Evolutionary conservation across 2,888 invertebrate genomes (phyloP), one percentile per base, ranked within the genome.

Genomic region (Metacarcinus magister): DNA sequence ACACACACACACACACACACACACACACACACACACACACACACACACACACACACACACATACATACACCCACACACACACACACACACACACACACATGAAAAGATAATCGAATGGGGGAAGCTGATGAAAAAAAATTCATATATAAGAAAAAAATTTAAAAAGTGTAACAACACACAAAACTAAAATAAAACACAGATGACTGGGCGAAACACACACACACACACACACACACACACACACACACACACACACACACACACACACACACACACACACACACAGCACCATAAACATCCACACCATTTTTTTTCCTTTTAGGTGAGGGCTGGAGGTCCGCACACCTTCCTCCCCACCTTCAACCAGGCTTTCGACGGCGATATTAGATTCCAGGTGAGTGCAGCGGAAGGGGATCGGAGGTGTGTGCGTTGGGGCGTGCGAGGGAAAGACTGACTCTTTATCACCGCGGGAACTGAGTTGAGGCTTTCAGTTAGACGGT

Each of bases 371-470:
- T 75, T 75, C 75, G 19, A 8, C 75, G 28, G 5, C 75, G 28
- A 75, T 75, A 75, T 75, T 75, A 75, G 75, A 75, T 75, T 75
- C 75, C 75, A 28, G 75, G 75, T n/a, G 75, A 28, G 75, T 75
- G 75, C 75, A 75, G n/a, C n/a, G 75, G 4, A 28, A n/a, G 75
- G 75, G 75, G 75, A 75, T 23, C 16, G 23, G n/a, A 75, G 75
- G 75, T n/a, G 19, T n/a, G 75, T 28, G 28, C 13, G 54, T 13
- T 54, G 75, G 16, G 75, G 75, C 23, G 75, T 23, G 75, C 4
- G 28, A 28, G 75, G 75, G 75, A n/a, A 75, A 75, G 75, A 28
- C 23, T n/a, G 75, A n/a, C 28, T 75, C 28, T n/a, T 54, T 75
- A 75, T 75, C 75, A 7, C 19, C 28, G 28, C 54, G 13, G 16